A percentile compares a stretch with the other conserved stretches of the same genome.
Evolutionary conservation across 2,113 vertebrate species (phyloP).

Genomic region (Lagopus leucura): DNA sequence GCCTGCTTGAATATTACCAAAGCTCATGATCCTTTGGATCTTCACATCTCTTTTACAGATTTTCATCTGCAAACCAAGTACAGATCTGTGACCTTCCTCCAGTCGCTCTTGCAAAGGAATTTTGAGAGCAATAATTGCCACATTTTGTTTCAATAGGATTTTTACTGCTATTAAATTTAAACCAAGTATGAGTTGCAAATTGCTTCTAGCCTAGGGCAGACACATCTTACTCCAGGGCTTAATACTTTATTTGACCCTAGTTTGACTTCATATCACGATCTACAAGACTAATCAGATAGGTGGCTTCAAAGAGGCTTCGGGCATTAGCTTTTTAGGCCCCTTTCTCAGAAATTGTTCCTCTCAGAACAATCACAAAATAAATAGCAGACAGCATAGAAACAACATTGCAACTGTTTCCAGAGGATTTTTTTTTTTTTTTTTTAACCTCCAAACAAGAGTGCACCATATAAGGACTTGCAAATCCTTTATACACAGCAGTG

Average conservation of each 20-base stretch:
- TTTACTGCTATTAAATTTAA: conserved; percentile 64
- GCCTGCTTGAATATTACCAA: not conserved
- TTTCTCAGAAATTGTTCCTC: not conserved
- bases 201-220: conserved; percentile 52
- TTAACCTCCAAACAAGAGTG: fast-evolving
- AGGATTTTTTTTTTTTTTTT: not conserved
- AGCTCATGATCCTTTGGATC: not conserved
- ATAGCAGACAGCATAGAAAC: not conserved
- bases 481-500: not conserved
- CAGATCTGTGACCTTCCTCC: not conserved
- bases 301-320: conserved; percentile 35
- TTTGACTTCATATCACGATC: conserved; percentile 45
- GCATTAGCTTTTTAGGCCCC: conserved; percentile 10
- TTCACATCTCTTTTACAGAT: not conserved
- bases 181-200: conserved; percentile 55
- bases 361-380: not conserved
- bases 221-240: conserved; percentile 50
- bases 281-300: not conserved
- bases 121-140: conserved; percentile 20
- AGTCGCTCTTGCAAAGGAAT: not conserved
- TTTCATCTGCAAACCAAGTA: not conserved
- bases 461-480: not conserved
- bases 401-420: not conserved
- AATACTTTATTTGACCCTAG: conserved; percentile 53
- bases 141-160: conserved; percentile 52